Percentiles rank a stretch among this genome's conserved stretches.
Evolutionary conservation across 2,888 invertebrate genomes (phyloP).

Genomic region (Ernsta delagoae): DNA sequence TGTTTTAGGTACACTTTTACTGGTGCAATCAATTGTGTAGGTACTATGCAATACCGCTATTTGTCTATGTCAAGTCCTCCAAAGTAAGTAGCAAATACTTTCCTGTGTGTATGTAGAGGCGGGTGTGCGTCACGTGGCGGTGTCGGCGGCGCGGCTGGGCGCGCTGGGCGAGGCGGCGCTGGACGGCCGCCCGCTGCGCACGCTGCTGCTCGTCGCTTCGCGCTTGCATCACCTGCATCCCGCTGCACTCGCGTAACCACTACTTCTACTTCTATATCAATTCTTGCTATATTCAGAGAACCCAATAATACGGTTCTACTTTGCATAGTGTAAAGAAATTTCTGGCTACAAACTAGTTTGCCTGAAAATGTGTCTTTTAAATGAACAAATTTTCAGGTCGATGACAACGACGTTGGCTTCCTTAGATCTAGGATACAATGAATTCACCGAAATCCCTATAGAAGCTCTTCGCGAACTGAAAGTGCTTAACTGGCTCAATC

Average conservation of each 20-base stretch:
- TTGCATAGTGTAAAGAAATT: too few species aligned
- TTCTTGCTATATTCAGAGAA: too few species aligned
- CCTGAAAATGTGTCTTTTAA: background rate
- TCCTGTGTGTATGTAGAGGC: slow-evolving; percentile 45
- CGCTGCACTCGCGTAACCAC: slow-evolving; percentile 83
- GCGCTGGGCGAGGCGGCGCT: slow-evolving; percentile 90
- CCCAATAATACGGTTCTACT: background rate
- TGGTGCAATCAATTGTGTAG: too few species aligned
- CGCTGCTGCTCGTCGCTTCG: slow-evolving; percentile 91
- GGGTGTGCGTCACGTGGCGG: slow-evolving; percentile 88
- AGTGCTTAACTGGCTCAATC: slow-evolving; percentile 90
- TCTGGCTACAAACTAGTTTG: background rate
- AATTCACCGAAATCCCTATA: slow-evolving; percentile 88
- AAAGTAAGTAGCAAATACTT: too few species aligned
- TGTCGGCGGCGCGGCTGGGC: slow-evolving; percentile 84
- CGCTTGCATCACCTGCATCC: slow-evolving; percentile 89
- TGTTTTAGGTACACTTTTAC: too few species aligned
- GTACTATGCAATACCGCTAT: too few species aligned
- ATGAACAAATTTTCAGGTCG: slow-evolving; percentile 84
- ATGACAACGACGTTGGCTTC: slow-evolving; percentile 91
- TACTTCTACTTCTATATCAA: too few species aligned
- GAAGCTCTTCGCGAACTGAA: slow-evolving; percentile 86
- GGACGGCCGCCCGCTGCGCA: slow-evolving; percentile 89
- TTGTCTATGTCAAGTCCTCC: too few species aligned
- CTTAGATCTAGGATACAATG: slow-evolving; percentile 90